phyloP scores from a whole-genome alignment of 2,888 invertebrate species.

The Caenorhabditis doughertyi region DNA sequence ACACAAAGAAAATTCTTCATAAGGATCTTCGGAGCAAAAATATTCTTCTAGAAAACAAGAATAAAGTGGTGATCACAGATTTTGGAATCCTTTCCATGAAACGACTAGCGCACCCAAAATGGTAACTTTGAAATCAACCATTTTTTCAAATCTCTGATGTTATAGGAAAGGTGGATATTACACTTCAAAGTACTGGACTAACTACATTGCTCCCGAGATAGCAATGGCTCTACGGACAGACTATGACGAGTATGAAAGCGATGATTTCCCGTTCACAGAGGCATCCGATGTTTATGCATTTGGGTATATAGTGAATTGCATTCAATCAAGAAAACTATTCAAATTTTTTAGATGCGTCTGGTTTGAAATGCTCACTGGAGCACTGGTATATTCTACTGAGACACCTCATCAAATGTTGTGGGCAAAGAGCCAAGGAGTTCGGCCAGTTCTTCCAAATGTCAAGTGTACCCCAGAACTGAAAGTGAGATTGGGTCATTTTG shows the following conservation, averaged over 20 bases:
- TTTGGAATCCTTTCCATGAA: constrained; percentile 98
- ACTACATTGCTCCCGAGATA: constrained; percentile 97
- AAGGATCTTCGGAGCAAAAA: constrained; percentile 99
- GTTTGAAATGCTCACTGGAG: constrained; percentile 64
- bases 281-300: constrained; percentile 97
- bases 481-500: constrained; percentile 86
- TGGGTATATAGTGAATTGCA: constrained; percentile 87
- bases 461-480: constrained; percentile 97
- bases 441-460: constrained; percentile 94
- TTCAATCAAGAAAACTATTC: background rate
- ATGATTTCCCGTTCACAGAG: constrained; percentile 92
- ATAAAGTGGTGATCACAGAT: constrained; percentile 97
- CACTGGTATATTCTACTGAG: constrained; percentile 85
- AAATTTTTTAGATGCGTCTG: constrained; percentile 56
- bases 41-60: constrained; percentile 90
- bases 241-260: constrained; percentile 79
- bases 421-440: constrained; percentile 97
- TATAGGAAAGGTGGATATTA: constrained; percentile 85
- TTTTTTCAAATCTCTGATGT: constrained; percentile 18
- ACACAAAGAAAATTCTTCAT: constrained; percentile 97
- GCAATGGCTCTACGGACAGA: constrained; percentile 80
- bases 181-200: constrained; percentile 97
- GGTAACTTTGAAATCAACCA: constrained; percentile 26
- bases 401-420: constrained; percentile 97
- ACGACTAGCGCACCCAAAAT: constrained; percentile 87